These are phyloP conservation scores for Acrocera orbiculus DNA, from an alignment of 2,888 invertebrate species.

Conservation along the genomic window DNA sequence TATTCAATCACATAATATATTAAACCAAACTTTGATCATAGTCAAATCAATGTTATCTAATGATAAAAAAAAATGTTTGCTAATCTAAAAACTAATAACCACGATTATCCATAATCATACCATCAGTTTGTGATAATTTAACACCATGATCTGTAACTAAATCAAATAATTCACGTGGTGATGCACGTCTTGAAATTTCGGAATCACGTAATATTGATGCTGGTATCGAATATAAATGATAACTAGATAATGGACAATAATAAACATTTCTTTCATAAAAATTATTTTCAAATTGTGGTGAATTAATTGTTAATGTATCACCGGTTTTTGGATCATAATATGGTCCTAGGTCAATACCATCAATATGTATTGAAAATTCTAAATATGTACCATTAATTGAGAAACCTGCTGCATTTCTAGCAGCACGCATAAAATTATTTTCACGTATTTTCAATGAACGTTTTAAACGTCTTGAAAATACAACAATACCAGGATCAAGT, in stretches of 20 bases:
- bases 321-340: slow-evolving; percentile 29
- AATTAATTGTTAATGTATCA: slow-evolving; percentile 11
- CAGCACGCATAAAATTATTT: slow-evolving; percentile 42
- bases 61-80: no score
- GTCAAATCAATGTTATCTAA: no score
- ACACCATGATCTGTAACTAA: slow-evolving; percentile 41
- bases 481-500: slow-evolving; percentile 51
- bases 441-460: slow-evolving; percentile 55
- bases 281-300: slow-evolving; percentile 14
- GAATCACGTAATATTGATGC: slow-evolving; percentile 42
- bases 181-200: slow-evolving; percentile 26
- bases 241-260: slow-evolving; percentile 51
- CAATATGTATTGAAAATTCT: slow-evolving; percentile 42
- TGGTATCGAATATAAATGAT: slow-evolving; percentile 45
- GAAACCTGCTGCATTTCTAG: slow-evolving; percentile 39
- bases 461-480: slow-evolving; percentile 45
- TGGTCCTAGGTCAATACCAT: slow-evolving; percentile 55
- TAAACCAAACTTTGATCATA: no score
- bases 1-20: no score
- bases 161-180: slow-evolving; percentile 18
- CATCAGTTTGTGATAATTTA: slow-evolving; percentile 51
- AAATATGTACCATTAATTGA: slow-evolving; percentile 41
- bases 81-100: no score
- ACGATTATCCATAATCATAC: slow-evolving; percentile 55
- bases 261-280: slow-evolving; percentile 35